Evolutionary conservation across 2,797 vertebrate genomes (phyloP), one percentile per base, ranked within the genome.

Genomic region (Chromis chromis): DNA sequence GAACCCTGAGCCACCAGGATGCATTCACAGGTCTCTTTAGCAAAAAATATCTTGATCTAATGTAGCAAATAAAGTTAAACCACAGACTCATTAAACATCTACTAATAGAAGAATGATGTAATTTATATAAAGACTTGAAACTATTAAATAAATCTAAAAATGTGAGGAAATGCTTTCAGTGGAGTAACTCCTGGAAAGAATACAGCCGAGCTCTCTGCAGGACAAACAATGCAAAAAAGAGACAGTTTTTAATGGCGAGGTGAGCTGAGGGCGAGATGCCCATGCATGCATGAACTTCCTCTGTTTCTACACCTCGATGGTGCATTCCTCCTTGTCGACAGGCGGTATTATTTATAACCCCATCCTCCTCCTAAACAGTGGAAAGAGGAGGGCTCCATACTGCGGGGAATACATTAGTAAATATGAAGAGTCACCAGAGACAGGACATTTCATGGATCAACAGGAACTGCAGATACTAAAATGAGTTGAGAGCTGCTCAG

Each of bases 371-470:
- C 95, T 96, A 96, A 97, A 97, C 94, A 95, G 94, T 88, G 93
- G 94, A 93, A 92, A 94, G 94, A 96, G 95, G 94, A 95, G 91
- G 94, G 93, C 94, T 93, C 91, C 78, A 76, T 95, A 94, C 96
- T 95, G 93, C 89, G 88, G 95, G 95, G 96, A 96, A 96, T 96
- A 96, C 96, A 97, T 97, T 96, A 97, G 95, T 87, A 96, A 96
- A 95, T 96, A 96, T 95, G 96, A 96, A 95, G 94, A 96, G 95
- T 94, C 95, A 94, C 95, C 95, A 96, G 96, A 97, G 96, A 96
- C 94, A 95, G 93, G 94, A 95, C 93, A 95, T 97, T 97, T 97
- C 96, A 97, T 96, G 96, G 96, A 96, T 97, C 96, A 96, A 96
- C 95, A 96, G 96, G 94, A 97, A 95, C 94, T 88, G 93, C 94